Conservation (phyloP, 2,888 invertebrate species). For the Parnassius smintheus region DNA sequence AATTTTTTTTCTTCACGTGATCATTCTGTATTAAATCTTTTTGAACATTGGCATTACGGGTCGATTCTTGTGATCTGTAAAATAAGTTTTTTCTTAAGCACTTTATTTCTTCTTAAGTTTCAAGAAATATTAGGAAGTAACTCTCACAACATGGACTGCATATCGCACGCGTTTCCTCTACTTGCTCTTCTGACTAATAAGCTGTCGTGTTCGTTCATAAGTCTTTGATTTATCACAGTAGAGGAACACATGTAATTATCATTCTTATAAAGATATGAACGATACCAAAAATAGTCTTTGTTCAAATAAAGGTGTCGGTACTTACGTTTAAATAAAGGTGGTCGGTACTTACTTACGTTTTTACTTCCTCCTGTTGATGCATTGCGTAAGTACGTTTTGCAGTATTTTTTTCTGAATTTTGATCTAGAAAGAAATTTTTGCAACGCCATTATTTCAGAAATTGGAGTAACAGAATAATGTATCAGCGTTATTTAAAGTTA, state of each 20-base stretch:
- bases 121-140: background rate
- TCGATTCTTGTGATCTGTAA: conserved; percentile 31
- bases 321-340: conserved; percentile 44
- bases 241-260: conserved; percentile 36
- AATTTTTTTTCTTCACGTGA: conserved; percentile 32
- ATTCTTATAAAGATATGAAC: conserved; percentile 36
- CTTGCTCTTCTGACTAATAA: conserved; percentile 47
- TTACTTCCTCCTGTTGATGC: conserved; percentile 48
- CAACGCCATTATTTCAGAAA: too few species aligned
- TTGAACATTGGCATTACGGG: conserved; percentile 29
- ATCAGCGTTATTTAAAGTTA: too few species aligned
- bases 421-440: conserved; percentile 9
- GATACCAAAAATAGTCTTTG: conserved; percentile 33
- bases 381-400: conserved; percentile 54
- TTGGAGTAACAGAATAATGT: too few species aligned
- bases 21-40: conserved; percentile 33
- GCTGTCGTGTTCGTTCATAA: conserved; percentile 62
- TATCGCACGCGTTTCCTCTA: conserved; percentile 38
- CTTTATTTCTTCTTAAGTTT: conserved; percentile 16
- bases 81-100: conserved; percentile 1
- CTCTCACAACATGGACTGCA: conserved; percentile 46
- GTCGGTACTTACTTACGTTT: conserved; percentile 61
- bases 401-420: conserved; percentile 38
- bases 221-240: conserved; percentile 41
- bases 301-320: conserved; percentile 37